A percentile compares a stretch with the other conserved stretches of the same genome.
Conservation (phyloP, 2,113 vertebrate species). For the Plecturocebus donacophilus region DNA sequence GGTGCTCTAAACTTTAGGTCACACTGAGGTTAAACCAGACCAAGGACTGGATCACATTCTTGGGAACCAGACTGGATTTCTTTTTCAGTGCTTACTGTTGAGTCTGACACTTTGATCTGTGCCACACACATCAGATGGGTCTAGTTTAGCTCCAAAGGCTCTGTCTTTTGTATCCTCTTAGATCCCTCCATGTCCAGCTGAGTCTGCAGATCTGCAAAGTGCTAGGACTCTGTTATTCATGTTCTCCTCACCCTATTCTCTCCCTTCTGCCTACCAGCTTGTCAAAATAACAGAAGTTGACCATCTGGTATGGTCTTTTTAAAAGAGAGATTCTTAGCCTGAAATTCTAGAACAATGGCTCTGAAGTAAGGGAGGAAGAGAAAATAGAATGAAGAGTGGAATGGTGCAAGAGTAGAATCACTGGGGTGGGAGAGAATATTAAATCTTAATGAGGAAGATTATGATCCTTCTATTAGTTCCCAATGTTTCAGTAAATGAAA, state of each 20-base stretch:
- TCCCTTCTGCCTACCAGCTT: not conserved
- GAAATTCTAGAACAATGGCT: not conserved
- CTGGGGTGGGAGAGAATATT: rapidly evolving
- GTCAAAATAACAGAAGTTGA: not conserved
- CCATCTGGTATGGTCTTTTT: not conserved
- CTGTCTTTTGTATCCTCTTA: not conserved
- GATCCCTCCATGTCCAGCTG: too few relatives aligned
- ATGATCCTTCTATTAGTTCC: not conserved
- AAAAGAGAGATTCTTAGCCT: not conserved
- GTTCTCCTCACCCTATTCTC: not conserved
- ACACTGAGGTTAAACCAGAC: not conserved
- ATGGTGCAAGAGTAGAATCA: not conserved
- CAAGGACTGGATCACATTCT: not conserved
- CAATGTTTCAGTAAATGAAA: not conserved
- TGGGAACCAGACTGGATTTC: not conserved
- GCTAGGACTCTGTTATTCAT: not conserved
- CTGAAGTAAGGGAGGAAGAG: not conserved
- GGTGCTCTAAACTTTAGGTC: not conserved
- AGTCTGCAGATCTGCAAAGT: not conserved
- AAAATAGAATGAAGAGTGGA: not conserved
- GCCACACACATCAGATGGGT: not conserved
- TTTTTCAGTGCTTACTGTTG: not conserved
- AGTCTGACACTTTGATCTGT: not conserved
- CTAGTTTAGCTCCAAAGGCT: not conserved
- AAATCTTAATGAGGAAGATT: not conserved